Conservation (phyloP, 2,888 invertebrate species). For the Auanema sp. region DNA sequence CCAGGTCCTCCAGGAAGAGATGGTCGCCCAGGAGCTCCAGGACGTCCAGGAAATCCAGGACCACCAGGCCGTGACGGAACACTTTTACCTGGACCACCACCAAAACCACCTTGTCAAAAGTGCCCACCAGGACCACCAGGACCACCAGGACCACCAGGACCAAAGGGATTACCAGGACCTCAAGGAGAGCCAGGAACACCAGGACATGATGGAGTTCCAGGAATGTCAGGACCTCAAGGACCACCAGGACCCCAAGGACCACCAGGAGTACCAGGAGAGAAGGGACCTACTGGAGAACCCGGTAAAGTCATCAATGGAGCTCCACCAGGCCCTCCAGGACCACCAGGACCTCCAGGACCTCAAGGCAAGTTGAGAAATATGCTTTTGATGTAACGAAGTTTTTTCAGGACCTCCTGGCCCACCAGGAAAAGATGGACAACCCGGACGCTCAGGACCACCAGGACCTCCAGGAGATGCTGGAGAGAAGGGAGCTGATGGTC, state of each 20-base stretch:
- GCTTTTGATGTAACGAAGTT: slow-evolving; percentile 50
- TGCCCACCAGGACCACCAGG: slow-evolving; percentile 50
- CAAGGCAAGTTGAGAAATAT: slow-evolving; percentile 48
- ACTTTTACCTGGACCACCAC: slow-evolving; percentile 63
- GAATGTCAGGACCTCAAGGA: slow-evolving; percentile 56
- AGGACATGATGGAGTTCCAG: slow-evolving; percentile 50
- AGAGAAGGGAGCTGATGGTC: slow-evolving; percentile 65
- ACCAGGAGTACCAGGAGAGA: slow-evolving; percentile 62
- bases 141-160: slow-evolving; percentile 48
- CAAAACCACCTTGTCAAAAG: slow-evolving; percentile 64
- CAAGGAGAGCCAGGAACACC: slow-evolving; percentile 54
- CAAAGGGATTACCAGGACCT: slow-evolving; percentile 56
- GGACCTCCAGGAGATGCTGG: slow-evolving; percentile 60
- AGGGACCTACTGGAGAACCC: slow-evolving; percentile 61
- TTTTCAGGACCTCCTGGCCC: slow-evolving; percentile 53
- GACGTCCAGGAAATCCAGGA: slow-evolving; percentile 52
- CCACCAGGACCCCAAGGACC: slow-evolving; percentile 62
- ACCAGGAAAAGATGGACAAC: slow-evolving; percentile 43
- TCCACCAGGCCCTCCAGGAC: slow-evolving; percentile 53
- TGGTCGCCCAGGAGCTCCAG: slow-evolving; percentile 58
- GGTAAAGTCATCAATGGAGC: slow-evolving; percentile 59
- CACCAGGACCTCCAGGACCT: slow-evolving; percentile 50
- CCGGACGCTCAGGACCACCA: slow-evolving; percentile 57
- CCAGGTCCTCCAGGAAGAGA: slow-evolving; percentile 53
- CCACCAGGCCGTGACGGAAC: slow-evolving; percentile 55